A percentile compares a stretch with the other conserved stretches of the same genome.
Evolutionary conservation across 1,140 invertebrate genomes (phyloP).

Genomic region (Saccostrea cuccullata): DNA sequence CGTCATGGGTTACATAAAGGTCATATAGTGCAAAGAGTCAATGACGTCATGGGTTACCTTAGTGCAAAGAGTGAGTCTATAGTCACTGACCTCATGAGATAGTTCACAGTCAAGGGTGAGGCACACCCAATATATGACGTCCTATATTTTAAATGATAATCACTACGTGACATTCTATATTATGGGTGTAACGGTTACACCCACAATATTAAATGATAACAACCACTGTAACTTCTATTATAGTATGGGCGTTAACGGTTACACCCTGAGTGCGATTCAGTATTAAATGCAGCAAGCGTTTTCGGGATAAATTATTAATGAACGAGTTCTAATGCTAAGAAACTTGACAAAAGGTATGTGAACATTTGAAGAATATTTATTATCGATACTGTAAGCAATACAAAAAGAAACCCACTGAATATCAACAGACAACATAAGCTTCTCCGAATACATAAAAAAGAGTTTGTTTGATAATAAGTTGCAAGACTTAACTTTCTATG

Average conservation of each 20-base stretch:
- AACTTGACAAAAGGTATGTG: conserved; percentile 30
- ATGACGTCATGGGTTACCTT: too few relatives aligned
- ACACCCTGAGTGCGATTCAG: conserved; percentile 14
- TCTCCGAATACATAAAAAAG: conserved; percentile 18
- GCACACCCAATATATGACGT: not conserved
- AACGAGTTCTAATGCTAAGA: conserved; percentile 18
- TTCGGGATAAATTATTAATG: not conserved
- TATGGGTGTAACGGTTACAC: not conserved
- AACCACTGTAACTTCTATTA: not conserved
- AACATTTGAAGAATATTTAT: conserved; percentile 25
- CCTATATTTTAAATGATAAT: not conserved
- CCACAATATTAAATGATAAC: not conserved
- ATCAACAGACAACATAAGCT: not conserved
- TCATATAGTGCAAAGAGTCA: too few relatives aligned
- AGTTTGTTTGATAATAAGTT: conserved; percentile 12
- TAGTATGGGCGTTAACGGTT: conserved; percentile 12
- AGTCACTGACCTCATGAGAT: not conserved
- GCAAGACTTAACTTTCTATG: not conserved
- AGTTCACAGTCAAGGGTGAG: not conserved
- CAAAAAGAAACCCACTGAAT: not conserved
- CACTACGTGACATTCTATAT: not conserved
- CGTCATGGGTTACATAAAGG: too few relatives aligned
- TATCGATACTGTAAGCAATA: not conserved
- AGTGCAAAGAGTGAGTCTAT: conserved; percentile 6
- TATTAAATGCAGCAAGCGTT: conserved; percentile 20